phyloP scores from a whole-genome alignment of 2,113 vertebrate species.

The Charadrius vociferus region DNA sequence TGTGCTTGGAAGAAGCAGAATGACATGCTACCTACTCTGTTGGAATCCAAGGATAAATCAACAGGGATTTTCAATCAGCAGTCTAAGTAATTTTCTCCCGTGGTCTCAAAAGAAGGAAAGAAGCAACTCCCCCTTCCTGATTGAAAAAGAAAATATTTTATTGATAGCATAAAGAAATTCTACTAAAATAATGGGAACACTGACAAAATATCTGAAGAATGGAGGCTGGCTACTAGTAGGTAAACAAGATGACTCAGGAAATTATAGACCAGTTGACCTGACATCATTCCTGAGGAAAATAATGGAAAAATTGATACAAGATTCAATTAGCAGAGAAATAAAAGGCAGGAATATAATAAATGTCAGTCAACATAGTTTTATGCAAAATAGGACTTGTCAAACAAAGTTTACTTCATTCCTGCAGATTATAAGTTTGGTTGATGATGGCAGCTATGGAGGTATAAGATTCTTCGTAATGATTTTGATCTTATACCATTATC shows the following conservation, averaged over 20 bases:
- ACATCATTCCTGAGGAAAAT: not conserved
- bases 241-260: not conserved
- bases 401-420: not conserved
- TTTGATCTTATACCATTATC: not conserved
- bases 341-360: not conserved
- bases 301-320: not conserved
- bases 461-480: not conserved
- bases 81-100: not conserved
- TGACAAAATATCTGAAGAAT: not conserved
- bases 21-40: not conserved
- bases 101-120: not conserved
- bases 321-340: not conserved
- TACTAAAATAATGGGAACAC: not conserved
- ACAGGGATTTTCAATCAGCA: not conserved
- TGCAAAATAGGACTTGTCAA: not conserved
- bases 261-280: not conserved
- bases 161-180: not conserved
- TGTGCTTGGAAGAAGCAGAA: not conserved
- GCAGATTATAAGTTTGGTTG: not conserved
- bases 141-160: not conserved
- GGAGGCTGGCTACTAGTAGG: not conserved
- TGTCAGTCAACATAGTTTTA: not conserved
- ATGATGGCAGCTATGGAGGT: not conserved
- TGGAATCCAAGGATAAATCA: not conserved
- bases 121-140: not conserved